Conservation (phyloP, 2,888 invertebrate species). For the Heliconius cydno region DNA sequence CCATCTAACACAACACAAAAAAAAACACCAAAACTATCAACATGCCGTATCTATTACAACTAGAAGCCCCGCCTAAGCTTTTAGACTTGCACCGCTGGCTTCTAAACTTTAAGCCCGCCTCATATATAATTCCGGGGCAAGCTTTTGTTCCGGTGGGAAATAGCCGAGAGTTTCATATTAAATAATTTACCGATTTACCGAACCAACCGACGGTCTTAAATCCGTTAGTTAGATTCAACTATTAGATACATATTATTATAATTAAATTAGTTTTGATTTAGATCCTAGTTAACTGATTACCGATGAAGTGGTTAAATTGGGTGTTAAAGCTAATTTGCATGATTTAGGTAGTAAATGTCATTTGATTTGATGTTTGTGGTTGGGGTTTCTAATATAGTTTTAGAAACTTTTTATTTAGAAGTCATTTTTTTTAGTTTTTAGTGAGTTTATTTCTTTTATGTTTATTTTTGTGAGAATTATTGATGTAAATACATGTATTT, state of each 20-base stretch:
- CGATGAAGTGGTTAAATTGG: constrained; percentile 31
- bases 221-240: constrained; percentile 48
- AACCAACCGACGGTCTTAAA: constrained; percentile 49
- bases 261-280: constrained; percentile 46
- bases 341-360: constrained; percentile 1
- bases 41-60: constrained; percentile 57
- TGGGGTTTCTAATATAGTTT: not conserved
- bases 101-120: constrained; percentile 82
- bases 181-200: constrained; percentile 66
- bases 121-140: constrained; percentile 82
- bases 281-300: constrained; percentile 32
- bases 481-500: no score
- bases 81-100: constrained; percentile 81
- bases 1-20: no score
- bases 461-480: no score
- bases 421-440: not conserved
- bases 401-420: not conserved
- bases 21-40: constrained; percentile 7
- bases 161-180: constrained; percentile 76
- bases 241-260: constrained; percentile 39
- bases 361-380: not conserved
- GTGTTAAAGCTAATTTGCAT: constrained; percentile 33
- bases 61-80: constrained; percentile 69
- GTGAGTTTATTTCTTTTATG: no score
- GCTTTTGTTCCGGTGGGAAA: constrained; percentile 81